Evolutionary conservation across 2,888 invertebrate genomes (phyloP).

Genomic region (Caenorhabditis angaria): DNA sequence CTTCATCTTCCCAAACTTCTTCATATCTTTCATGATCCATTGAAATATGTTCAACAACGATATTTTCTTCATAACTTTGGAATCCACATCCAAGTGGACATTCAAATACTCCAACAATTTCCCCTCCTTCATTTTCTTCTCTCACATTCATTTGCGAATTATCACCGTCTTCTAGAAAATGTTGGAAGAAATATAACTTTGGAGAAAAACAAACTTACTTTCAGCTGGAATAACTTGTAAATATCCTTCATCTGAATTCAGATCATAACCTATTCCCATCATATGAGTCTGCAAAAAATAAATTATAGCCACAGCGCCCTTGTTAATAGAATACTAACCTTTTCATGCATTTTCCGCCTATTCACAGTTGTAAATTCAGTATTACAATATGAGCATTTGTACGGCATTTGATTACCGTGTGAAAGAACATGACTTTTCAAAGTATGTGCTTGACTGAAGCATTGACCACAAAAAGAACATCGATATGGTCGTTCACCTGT

Average conservation of each 20-base stretch:
- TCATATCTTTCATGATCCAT: slow-evolving; percentile 30
- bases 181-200: not conserved
- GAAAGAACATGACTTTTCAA: slow-evolving; percentile 50
- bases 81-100: slow-evolving; percentile 35
- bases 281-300: not conserved
- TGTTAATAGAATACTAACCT: slow-evolving; percentile 10
- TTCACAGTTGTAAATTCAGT: slow-evolving; percentile 26
- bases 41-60: slow-evolving; percentile 39
- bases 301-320: not conserved
- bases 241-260: not conserved
- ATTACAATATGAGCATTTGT: slow-evolving; percentile 55
- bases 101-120: slow-evolving; percentile 17
- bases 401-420: slow-evolving; percentile 54
- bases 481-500: slow-evolving; percentile 42
- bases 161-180: not conserved
- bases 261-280: not conserved
- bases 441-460: slow-evolving; percentile 55
- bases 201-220: not conserved
- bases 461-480: slow-evolving; percentile 44
- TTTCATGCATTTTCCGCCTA: slow-evolving; percentile 44
- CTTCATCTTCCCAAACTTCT: slow-evolving; percentile 7
- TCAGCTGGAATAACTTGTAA: not conserved
- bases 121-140: not conserved
- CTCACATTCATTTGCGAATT: not conserved
- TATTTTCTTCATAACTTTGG: slow-evolving; percentile 27